Evolutionary conservation across 2,113 vertebrate genomes (phyloP).

Genomic region (Seriola quinqueradiata): DNA sequence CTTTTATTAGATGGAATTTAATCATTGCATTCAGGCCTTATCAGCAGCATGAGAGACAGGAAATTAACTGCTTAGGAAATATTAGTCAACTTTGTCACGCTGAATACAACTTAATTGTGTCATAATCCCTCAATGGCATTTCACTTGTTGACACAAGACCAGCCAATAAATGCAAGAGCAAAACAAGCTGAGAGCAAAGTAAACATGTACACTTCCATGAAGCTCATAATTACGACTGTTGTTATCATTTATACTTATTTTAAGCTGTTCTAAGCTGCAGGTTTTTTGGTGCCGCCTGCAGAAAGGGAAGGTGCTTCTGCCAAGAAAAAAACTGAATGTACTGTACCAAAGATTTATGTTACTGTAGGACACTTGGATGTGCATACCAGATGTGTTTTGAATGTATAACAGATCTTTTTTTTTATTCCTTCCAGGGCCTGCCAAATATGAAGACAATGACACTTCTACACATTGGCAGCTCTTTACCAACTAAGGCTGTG

Average conservation of each 20-base stretch:
- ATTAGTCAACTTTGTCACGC: slow-evolving; percentile 58
- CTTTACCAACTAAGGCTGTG: neutral
- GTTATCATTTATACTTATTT: slow-evolving; percentile 42
- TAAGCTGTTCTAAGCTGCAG: slow-evolving; percentile 31
- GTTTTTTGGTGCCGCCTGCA: slow-evolving; percentile 27
- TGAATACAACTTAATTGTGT: slow-evolving; percentile 53
- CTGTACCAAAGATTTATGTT: slow-evolving; percentile 36
- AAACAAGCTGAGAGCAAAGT: slow-evolving; percentile 28
- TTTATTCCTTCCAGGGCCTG: slow-evolving; percentile 28
- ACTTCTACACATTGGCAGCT: slow-evolving; percentile 21
- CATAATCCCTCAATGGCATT: slow-evolving; percentile 50
- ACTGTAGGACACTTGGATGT: slow-evolving; percentile 33
- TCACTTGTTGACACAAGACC: slow-evolving; percentile 55
- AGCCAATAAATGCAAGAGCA: slow-evolving; percentile 33
- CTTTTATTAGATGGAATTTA: slow-evolving; percentile 58
- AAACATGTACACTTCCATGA: slow-evolving; percentile 38
- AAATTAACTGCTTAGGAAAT: slow-evolving; percentile 69
- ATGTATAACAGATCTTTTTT: neutral
- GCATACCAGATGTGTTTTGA: slow-evolving; percentile 24
- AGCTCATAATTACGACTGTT: slow-evolving; percentile 24
- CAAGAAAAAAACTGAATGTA: slow-evolving; percentile 38
- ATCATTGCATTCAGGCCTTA: slow-evolving; percentile 58
- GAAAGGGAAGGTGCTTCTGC: slow-evolving; percentile 14
- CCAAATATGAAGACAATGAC: slow-evolving; percentile 35
- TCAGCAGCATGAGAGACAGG: slow-evolving; percentile 50